Percentiles rank a stretch among this genome's conserved stretches.
Evolutionary conservation across 1,140 invertebrate species (phyloP).

Genomic region (Theocolax elegans): DNA sequence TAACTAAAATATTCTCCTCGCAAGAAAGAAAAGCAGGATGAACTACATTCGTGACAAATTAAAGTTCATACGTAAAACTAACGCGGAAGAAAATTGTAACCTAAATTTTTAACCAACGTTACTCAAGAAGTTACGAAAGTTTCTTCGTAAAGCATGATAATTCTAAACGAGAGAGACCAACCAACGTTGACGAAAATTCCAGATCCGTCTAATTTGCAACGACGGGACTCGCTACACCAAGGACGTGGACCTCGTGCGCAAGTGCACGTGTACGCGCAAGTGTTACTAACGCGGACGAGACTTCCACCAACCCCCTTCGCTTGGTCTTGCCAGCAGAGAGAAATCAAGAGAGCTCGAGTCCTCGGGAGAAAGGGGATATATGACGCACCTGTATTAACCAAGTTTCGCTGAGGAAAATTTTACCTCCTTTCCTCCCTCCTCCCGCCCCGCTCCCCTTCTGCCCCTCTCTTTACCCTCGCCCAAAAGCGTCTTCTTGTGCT

Average conservation of each 20-base stretch:
- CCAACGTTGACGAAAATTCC: constrained; percentile 29
- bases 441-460: background rate
- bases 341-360: background rate
- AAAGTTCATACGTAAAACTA: no score
- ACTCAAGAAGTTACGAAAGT: no score
- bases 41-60: no score
- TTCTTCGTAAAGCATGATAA: no score
- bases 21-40: no score
- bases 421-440: no score
- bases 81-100: no score
- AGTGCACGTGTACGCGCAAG: constrained; percentile 89
- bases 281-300: constrained; percentile 71
- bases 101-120: no score
- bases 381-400: constrained; percentile 26
- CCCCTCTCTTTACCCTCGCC: background rate
- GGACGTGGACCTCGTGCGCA: constrained; percentile 95
- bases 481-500: no score
- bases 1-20: no score
- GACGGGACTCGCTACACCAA: constrained; percentile 94
- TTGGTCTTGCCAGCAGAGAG: constrained; percentile 25
- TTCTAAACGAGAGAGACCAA: no score
- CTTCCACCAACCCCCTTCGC: background rate
- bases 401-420: no score
- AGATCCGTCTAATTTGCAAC: constrained; percentile 89
- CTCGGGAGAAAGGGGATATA: background rate